A percentile compares a stretch with the other conserved stretches of the same genome.
phyloP scores from a whole-genome alignment of 2,888 invertebrate species.

The Dynastes hyllus region DNA sequence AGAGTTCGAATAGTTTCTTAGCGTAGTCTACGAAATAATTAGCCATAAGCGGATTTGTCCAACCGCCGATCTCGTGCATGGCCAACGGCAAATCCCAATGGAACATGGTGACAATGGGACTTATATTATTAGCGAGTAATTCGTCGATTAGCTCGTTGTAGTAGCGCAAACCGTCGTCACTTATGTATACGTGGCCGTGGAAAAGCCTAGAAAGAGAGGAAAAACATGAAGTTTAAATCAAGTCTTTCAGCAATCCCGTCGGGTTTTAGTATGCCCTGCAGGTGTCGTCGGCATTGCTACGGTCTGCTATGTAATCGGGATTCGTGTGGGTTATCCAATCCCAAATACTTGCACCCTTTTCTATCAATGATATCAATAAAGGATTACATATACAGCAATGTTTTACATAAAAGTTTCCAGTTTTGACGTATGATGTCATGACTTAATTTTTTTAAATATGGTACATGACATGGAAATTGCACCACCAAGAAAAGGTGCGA shows the following conservation, averaged over 20 bases:
- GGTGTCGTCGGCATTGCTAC: conserved; percentile 76
- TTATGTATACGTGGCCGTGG: conserved; percentile 74
- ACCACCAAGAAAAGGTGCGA: no score
- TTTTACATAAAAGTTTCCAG: no score
- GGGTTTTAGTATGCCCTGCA: conserved; percentile 79
- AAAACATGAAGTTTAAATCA: conserved; percentile 75
- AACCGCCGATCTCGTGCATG: conserved; percentile 69
- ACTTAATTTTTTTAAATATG: no score
- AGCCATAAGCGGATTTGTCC: conserved; percentile 73
- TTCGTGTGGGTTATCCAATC: conserved; percentile 76
- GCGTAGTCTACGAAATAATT: conserved; percentile 76
- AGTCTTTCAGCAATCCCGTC: conserved; percentile 75
- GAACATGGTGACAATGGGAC: conserved; percentile 73
- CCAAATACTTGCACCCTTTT: conserved; percentile 80
- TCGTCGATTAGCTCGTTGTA: conserved; percentile 77
- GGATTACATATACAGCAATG: no score
- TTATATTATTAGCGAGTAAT: conserved; percentile 73
- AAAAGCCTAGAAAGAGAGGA: conserved; percentile 80
- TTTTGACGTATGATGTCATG: no score
- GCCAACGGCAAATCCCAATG: conserved; percentile 75
- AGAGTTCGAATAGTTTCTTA: conserved; percentile 66
- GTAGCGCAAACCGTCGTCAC: conserved; percentile 76
- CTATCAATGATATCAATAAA: no score
- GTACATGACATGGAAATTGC: no score
- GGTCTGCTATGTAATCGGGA: conserved; percentile 73